phyloP scores from a whole-genome alignment of 2,888 invertebrate genomes.

The Amiota communis region DNA sequence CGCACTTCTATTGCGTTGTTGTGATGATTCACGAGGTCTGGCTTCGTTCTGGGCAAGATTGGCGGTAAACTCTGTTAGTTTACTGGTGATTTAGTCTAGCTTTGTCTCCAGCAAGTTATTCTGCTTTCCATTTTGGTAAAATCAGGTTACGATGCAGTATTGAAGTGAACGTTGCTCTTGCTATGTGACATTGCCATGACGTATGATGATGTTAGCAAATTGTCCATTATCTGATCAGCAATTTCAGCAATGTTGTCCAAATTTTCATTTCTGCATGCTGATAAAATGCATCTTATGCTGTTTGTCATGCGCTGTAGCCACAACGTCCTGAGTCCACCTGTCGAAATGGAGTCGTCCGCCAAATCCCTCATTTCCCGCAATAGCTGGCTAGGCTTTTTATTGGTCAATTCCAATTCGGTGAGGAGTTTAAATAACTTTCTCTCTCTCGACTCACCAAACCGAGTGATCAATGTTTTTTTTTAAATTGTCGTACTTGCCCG shows the following conservation, averaged over 20 bases:
- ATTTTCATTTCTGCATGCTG: neutral
- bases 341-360: too few species aligned
- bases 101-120: neutral
- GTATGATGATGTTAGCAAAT: too few species aligned
- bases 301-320: neutral
- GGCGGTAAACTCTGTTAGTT: too few species aligned
- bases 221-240: neutral
- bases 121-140: neutral
- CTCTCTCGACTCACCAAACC: neutral
- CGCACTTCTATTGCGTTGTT: too few species aligned
- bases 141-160: neutral
- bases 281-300: neutral
- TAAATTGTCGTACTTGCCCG: neutral
- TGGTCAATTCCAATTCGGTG: neutral
- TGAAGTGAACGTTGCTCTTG: too few species aligned
- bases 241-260: conserved; percentile 2
- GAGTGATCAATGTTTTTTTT: neutral
- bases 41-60: too few species aligned
- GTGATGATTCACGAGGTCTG: too few species aligned
- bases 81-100: neutral
- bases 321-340: neutral
- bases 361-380: neutral
- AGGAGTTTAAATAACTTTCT: neutral
- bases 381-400: neutral
- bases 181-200: too few species aligned